Evolutionary conservation across 1,140 invertebrate species (phyloP).

Genomic region (Trypoxylus dichotomus): DNA sequence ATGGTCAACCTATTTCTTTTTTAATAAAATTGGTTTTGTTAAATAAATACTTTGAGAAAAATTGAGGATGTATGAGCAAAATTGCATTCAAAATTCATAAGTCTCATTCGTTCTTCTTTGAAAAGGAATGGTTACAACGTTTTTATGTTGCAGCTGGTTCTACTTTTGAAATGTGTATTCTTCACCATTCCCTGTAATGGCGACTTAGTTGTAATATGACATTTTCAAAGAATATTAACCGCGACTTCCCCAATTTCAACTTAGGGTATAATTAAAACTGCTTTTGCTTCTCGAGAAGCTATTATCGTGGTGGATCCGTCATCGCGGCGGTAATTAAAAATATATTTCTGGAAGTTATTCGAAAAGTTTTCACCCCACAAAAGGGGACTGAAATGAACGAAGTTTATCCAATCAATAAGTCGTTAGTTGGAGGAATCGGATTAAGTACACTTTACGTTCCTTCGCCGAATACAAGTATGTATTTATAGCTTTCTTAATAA

Average conservation of each 20-base stretch:
- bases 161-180: no score
- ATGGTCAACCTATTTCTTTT: no score
- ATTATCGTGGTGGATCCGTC: background rate
- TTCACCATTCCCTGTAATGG: no score
- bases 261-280: background rate
- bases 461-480: background rate
- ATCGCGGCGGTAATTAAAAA: background rate
- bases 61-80: no score
- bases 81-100: no score
- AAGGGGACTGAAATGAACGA: background rate
- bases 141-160: no score
- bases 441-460: background rate
- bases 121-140: no score
- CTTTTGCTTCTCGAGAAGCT: background rate
- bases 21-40: no score
- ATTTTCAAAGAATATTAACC: background rate
- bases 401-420: background rate
- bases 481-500: background rate
- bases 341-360: constrained; percentile 3
- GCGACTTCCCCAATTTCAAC: background rate
- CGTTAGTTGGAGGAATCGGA: background rate
- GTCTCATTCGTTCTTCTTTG: no score
- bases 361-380: background rate
- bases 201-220: no score
- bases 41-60: no score